Conservation (phyloP, 2,113 vertebrate species). For the Typhlomys cinereus region DNA sequence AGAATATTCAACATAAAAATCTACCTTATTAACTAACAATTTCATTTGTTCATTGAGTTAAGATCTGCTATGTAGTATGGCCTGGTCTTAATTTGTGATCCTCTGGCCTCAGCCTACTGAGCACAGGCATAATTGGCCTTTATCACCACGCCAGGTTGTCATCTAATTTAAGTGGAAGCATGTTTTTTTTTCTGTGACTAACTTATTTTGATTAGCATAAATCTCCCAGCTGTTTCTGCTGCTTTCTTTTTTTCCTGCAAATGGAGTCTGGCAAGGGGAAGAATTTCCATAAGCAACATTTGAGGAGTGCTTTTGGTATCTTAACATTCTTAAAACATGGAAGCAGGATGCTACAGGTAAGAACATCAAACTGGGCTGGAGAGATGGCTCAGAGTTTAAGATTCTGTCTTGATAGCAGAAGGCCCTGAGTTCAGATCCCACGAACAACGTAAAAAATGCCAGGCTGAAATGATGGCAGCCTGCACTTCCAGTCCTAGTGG, state of each 20-base stretch:
- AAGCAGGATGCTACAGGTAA: background rate
- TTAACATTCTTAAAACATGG: constrained; percentile 14
- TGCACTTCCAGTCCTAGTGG: too few relatives aligned
- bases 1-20: constrained; percentile 23
- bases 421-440: too few relatives aligned
- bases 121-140: background rate
- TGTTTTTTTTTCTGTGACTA: background rate
- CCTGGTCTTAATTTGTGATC: background rate
- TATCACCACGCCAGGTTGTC: background rate
- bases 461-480: too few relatives aligned
- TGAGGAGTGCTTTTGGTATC: background rate
- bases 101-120: background rate
- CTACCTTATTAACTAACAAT: too few relatives aligned
- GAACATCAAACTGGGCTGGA: too few relatives aligned
- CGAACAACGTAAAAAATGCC: too few relatives aligned
- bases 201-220: constrained; percentile 21
- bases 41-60: background rate
- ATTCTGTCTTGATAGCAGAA: too few relatives aligned
- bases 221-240: constrained; percentile 39
- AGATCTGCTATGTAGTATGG: background rate
- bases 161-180: background rate
- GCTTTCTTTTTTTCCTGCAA: constrained; percentile 32
- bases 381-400: too few relatives aligned
- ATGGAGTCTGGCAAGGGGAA: background rate
- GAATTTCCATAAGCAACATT: constrained; percentile 15